Percentiles rank a stretch among this genome's conserved stretches.
phyloP scores from a whole-genome alignment of 37 sponge, comb jelly and placozoan species.

The Bolinopsis microptera region DNA sequence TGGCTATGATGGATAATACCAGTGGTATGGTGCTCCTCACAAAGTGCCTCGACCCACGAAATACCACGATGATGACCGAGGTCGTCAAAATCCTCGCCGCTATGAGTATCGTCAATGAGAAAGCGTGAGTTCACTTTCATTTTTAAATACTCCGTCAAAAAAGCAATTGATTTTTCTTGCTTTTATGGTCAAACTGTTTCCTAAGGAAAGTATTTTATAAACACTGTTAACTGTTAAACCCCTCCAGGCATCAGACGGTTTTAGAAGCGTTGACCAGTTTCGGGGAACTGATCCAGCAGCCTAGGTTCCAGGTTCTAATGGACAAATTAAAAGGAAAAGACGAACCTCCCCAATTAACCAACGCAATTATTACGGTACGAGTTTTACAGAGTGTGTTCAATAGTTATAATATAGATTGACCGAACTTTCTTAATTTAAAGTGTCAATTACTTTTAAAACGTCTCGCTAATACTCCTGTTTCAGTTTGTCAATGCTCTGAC shows the following conservation, averaged over 20 bases:
- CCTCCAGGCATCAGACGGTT: constrained; percentile 68
- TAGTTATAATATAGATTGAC: not conserved
- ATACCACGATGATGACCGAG: constrained; percentile 88
- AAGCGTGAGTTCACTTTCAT: constrained; percentile 65
- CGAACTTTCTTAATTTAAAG: not conserved
- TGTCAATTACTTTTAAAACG: no score
- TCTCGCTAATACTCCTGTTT: no score
- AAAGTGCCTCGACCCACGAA: constrained; percentile 84
- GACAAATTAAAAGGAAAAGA: constrained; percentile 37
- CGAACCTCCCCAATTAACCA: constrained; percentile 22
- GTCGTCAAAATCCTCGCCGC: constrained; percentile 89
- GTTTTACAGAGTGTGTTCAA: not conserved
- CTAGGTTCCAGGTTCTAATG: constrained; percentile 65
- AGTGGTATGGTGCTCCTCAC: constrained; percentile 85
- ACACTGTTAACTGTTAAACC: no score
- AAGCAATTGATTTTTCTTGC: no score
- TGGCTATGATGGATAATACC: constrained; percentile 84
- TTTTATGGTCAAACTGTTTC: no score
- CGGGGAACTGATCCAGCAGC: constrained; percentile 21
- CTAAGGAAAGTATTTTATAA: no score
- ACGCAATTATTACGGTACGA: constrained; percentile 52
- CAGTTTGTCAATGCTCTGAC: constrained; percentile 97
- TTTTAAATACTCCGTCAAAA: no score
- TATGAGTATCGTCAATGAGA: constrained; percentile 82
- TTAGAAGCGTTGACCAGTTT: constrained; percentile 67